Evolutionary conservation across 2,113 vertebrate genomes (phyloP), one percentile per base, ranked within the genome.

Genomic region (Pitta sordida): DNA sequence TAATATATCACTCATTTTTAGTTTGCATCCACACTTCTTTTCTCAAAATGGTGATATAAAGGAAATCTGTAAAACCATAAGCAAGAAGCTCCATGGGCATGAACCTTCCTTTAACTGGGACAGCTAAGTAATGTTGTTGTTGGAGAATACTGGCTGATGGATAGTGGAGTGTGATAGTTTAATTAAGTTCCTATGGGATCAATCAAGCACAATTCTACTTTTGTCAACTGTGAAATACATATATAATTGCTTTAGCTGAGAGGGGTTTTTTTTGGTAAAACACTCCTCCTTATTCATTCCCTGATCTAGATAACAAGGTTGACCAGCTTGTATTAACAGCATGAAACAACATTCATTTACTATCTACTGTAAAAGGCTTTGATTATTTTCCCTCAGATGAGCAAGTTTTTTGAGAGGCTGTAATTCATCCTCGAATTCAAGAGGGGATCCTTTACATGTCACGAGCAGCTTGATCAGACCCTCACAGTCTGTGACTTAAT

Each of bases 301-400:
- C 22, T 86, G 39, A 36, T 84, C 26, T 52, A 19, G 44, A 62
- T 71, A 59, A 68, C 68, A 48, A 89, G 60, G 60, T 87, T 92
- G 84, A 94, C 86, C 52, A 84, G 27, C 52, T 85, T 83, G 65
- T 83, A 90, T 49, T 65, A 95, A 71, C 71, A 94, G 84, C 78
- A 69, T 53, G 65, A 73, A 87, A 91, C 39, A 82, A 65, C 37
- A 87, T 82, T 55, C 87, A 89, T 94, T 96, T 94, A 71, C 73
- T 52, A 36, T 64, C 60, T 87, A 68, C 65, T 84, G 39, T 81
- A 84, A 87, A 88, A 87, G 46, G 16, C 74, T 91, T 91, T 87
- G 77, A 86, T 93, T 74, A 36, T 83, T 91, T 92, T 94, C 95
- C 62, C 59, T 87, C 77, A 65, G 65, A 95, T 79, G 88, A 64